Conservation (phyloP, 2,797 vertebrate genomes). For the Nyctibius grandis region DNA sequence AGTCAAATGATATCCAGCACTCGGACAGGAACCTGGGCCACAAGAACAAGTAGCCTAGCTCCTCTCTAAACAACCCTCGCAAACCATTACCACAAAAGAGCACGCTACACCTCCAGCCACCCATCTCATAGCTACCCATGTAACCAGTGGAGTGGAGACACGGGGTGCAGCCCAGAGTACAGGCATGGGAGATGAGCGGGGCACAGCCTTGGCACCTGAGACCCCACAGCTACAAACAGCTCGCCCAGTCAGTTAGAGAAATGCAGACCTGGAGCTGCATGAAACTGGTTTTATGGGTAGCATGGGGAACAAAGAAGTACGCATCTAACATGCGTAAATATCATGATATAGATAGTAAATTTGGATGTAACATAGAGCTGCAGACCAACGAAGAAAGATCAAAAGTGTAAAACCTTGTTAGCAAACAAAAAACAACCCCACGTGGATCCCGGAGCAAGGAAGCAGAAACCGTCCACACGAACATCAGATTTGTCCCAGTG, state of each 20-base stretch:
- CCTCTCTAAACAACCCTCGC: neutral
- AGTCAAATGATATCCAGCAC: neutral
- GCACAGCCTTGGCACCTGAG: neutral
- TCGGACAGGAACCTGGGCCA: neutral
- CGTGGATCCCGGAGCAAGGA: neutral
- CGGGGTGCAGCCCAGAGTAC: accelerated
- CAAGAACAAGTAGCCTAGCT: neutral
- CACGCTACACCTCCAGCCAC: accelerated
- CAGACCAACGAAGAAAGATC: neutral
- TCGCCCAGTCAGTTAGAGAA: neutral
- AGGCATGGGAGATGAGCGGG: accelerated
- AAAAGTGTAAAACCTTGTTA: neutral
- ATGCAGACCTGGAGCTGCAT: neutral
- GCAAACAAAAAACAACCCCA: neutral
- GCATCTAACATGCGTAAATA: no score
- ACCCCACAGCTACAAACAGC: neutral
- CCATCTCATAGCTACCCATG: neutral
- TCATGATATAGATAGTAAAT: accelerated
- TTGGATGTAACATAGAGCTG: neutral
- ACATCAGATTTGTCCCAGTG: neutral
- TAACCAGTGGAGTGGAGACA: no score
- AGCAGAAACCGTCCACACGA: neutral
- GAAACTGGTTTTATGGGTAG: neutral
- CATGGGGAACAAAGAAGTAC: neutral
- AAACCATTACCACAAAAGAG: neutral